Conservation (phyloP, 2,888 invertebrate species). For the Pterobdella sp. region DNA sequence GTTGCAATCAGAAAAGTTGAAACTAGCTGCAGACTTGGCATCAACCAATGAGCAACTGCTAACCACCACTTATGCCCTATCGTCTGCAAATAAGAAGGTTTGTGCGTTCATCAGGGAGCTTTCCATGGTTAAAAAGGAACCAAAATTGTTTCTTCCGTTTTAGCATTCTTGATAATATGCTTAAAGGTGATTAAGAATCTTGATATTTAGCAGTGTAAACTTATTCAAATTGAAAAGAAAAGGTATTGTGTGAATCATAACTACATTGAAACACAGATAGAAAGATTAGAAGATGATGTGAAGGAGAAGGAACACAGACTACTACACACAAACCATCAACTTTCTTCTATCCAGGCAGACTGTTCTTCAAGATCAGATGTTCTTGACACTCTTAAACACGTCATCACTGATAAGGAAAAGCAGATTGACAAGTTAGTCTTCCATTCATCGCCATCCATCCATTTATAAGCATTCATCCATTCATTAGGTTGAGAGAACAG, state of each 20-base stretch:
- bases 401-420: conserved; percentile 89
- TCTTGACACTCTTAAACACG: conserved; percentile 83
- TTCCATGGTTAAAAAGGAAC: too few relatives aligned
- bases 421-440: conserved; percentile 69
- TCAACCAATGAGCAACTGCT: background rate
- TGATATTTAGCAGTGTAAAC: too few relatives aligned
- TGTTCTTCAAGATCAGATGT: conserved; percentile 85
- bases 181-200: too few relatives aligned
- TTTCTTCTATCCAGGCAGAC: conserved; percentile 84
- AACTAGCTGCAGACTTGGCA: background rate
- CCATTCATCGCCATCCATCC: too few relatives aligned
- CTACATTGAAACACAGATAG: conserved; percentile 64
- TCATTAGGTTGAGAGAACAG: conserved; percentile 62
- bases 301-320: conserved; percentile 98
- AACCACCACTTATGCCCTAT: background rate
- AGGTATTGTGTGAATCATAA: too few relatives aligned
- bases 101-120: too few relatives aligned
- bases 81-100: background rate
- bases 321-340: conserved; percentile 64
- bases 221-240: too few relatives aligned
- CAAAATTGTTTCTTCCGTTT: too few relatives aligned
- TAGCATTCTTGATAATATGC: too few relatives aligned
- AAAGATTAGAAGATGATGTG: conserved; percentile 88
- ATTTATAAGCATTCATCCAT: too few relatives aligned
- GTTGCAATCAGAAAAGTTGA: background rate